A percentile compares a stretch with the other conserved stretches of the same genome.
These are phyloP conservation scores for Heteropelma amictum DNA, from an alignment of 2,888 invertebrate species.

Conservation along the genomic window DNA sequence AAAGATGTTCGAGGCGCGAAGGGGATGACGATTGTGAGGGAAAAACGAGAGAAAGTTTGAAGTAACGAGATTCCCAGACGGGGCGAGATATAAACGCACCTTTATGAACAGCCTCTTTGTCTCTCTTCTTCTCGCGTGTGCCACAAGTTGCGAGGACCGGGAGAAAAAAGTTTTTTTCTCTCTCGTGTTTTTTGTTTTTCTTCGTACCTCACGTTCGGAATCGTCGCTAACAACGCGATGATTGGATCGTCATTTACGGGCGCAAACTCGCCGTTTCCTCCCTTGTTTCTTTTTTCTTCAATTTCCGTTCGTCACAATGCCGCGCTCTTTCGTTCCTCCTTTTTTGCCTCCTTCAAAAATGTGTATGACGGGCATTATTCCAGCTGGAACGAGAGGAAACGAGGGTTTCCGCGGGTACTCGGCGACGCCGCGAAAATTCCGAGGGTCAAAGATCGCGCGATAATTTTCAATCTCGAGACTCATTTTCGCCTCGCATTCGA, in stretches of 20 bases:
- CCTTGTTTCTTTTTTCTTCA: no score
- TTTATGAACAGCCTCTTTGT: constrained; percentile 23
- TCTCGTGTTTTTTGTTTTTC: constrained; percentile 3
- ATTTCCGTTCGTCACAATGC: background rate
- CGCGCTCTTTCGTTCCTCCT: no score
- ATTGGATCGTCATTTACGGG: background rate
- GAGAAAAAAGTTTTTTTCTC: background rate
- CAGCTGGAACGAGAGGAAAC: no score
- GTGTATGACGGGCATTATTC: no score
- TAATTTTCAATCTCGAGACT: no score
- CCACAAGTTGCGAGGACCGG: constrained; percentile 22
- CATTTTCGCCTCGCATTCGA: no score
- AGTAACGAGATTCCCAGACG: constrained; percentile 30
- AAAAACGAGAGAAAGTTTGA: constrained; percentile 26
- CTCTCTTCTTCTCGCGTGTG: no score
- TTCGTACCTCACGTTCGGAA: background rate
- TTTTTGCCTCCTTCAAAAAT: no score
- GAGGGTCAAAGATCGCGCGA: no score
- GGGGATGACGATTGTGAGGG: background rate
- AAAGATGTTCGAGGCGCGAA: background rate
- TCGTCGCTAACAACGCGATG: constrained; percentile 4
- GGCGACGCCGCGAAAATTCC: no score
- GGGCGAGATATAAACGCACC: constrained; percentile 12
- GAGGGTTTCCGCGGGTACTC: no score
- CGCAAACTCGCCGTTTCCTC: no score